Percentiles rank a stretch among this genome's conserved stretches.
These are phyloP conservation scores for Ectemnius continuus DNA, from an alignment of 2,888 invertebrate species.

Conservation along the genomic window DNA sequence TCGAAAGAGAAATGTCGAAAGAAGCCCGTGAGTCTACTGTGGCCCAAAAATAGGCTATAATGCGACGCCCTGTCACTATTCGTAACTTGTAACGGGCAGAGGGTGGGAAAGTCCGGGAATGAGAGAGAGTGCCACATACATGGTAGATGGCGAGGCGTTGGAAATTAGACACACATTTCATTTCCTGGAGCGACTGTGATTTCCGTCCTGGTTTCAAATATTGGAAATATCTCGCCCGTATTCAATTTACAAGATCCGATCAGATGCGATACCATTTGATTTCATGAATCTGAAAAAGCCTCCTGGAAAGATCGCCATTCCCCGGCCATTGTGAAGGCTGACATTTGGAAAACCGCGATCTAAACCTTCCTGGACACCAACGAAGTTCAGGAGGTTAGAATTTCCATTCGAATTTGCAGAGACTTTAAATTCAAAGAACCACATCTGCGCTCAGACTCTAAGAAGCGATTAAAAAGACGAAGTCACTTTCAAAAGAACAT, in stretches of 20 bases:
- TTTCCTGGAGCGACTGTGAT: constrained; percentile 75
- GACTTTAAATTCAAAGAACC: too few species aligned
- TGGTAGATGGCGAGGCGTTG: constrained; percentile 59
- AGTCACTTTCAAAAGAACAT: too few species aligned
- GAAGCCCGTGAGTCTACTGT: background rate
- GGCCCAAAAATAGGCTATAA: background rate
- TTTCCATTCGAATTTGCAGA: too few species aligned
- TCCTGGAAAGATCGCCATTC: too few species aligned
- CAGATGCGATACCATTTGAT: constrained; percentile 57
- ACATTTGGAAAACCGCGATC: too few species aligned
- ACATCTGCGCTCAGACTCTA: too few species aligned
- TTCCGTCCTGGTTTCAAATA: constrained; percentile 75
- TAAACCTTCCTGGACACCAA: too few species aligned
- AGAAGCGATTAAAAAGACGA: too few species aligned
- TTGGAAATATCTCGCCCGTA: constrained; percentile 73
- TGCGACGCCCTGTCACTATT: background rate
- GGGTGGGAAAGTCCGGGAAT: background rate
- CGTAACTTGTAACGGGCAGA: background rate
- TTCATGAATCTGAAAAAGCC: constrained; percentile 60
- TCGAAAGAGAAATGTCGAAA: background rate
- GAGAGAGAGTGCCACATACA: background rate
- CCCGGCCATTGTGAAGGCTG: too few species aligned
- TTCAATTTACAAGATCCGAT: constrained; percentile 72
- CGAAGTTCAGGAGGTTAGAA: too few species aligned
- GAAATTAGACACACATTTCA: constrained; percentile 77